Evolutionary conservation across 2,888 invertebrate species (phyloP), one percentile per base, ranked within the genome.

Genomic region (Trissoscelio sp.): DNA sequence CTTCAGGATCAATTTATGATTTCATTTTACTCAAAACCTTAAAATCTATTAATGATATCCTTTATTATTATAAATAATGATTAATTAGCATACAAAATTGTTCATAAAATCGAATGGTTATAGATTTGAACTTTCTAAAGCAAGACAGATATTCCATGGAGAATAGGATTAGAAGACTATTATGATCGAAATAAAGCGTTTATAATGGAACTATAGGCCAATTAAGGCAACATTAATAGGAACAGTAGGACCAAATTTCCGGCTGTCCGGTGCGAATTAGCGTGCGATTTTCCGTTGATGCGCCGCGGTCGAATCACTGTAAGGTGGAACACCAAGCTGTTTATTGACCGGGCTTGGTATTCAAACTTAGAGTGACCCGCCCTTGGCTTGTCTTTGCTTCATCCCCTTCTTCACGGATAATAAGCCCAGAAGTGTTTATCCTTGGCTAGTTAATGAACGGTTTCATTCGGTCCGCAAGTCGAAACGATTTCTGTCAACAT

Each of bases 251-350:
- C 11, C 58, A 22, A 79, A 62, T 79, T 60, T 73, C 69, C 51
- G 51, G 3, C 28, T 14, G 37, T 62, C 28, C 34, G 28, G 34
- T 58, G 44, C 6, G 28, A 46, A 57, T 64, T 64, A 48, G 14
- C 39, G 4, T 14, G 53, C 44, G 16, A 37, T 67, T 67, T 53
- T 60, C 18, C 64, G 69, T 64, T 46, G 83, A 75, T 64, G 53
- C 70, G 83, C 88, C 92, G 91, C 91, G 92, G 94, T 93, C 95
- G 94, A 93, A 94, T 96, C 97, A 97, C 97, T 97, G 97, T 97
- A 97, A 97, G 96, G 96, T 96, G 96, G 96, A 97, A 97, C 97
- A 97, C 97, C 97, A 97, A 97, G 95, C 97, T 93, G 92, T 91
- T 92, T 88, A 88, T 91, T 92, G 92, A 91, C 92, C 93, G 94